Percentiles rank a stretch among this genome's conserved stretches.
These are phyloP conservation scores for Belgica antarctica DNA, from an alignment of 2,888 invertebrate species.

Conservation along the genomic window DNA sequence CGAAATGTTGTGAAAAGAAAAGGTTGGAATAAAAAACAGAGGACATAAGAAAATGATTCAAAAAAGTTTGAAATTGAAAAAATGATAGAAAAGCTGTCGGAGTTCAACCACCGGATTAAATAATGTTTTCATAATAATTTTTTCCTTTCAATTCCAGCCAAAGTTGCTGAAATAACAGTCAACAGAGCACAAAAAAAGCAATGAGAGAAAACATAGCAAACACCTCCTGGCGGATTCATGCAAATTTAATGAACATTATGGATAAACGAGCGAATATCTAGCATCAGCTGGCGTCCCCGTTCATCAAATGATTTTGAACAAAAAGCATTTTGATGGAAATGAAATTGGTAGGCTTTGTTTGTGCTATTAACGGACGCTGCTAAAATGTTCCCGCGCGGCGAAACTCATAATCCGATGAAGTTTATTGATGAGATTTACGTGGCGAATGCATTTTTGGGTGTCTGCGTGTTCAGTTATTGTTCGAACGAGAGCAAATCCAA, in stretches of 20 bases:
- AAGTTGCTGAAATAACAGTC: background rate
- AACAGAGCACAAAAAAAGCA: no score
- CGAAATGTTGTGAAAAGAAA: slow-evolving; percentile 22
- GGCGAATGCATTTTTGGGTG: background rate
- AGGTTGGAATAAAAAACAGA: slow-evolving; percentile 7
- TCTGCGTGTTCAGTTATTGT: slow-evolving; percentile 1
- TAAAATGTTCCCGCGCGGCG: background rate
- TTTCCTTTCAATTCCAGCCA: background rate
- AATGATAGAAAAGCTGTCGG: background rate
- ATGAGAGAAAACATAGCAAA: no score
- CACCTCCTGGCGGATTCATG: background rate
- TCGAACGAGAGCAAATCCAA: background rate
- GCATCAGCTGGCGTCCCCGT: no score
- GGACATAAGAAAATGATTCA: background rate
- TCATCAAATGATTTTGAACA: slow-evolving; percentile 7
- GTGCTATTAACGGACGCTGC: no score
- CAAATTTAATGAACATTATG: background rate
- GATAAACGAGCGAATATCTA: slow-evolving; percentile 5
- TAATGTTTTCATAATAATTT: slow-evolving; percentile 3
- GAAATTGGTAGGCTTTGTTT: background rate
- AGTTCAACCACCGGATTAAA: slow-evolving; percentile 10
- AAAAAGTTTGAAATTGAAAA: slow-evolving; percentile 1
- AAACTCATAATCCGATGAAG: slow-evolving; percentile 3
- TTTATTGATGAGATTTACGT: background rate
- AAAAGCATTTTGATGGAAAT: slow-evolving; percentile 1